Evolutionary conservation across 2,113 vertebrate genomes (phyloP), one percentile per base, ranked within the genome.

Genomic region (Mobula hypostoma): DNA sequence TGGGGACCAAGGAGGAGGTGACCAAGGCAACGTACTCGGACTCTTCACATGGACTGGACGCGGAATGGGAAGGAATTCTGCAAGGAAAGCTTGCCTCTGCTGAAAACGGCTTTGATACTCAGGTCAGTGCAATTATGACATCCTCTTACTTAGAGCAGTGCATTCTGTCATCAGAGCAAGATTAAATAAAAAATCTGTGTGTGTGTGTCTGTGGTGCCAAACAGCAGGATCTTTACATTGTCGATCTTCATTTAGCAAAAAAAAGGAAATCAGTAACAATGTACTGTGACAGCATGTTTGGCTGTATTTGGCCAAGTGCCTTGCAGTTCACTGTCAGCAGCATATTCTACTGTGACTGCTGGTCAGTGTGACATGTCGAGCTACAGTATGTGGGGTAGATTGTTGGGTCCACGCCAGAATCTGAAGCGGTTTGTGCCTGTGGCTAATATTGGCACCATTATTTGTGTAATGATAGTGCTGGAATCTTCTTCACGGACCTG

Each of bases 41-140:
- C 96, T 96, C 97, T 58, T 95, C 97, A 7, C 95, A 94, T 8
- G 97, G 96, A 21, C 96, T 96, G 79, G 96, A 97, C 70, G 96
- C 94, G 0, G 70, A 74, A 93, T 97, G 96, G 95, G 96, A 97
- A 48, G 97, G 96, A 94, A 95, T 95, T 83, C 95, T 94, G 56
- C 95, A 96, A 36, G 96, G 96, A 95, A 96, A 96, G 94, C 95
- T 95, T 68, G 94, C 96, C 94, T 96, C 94, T 0, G 94, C 95
- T 76, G 97, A 98, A 94, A 96, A 96, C 79, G 97, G 96, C 95
- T 97, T 97, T 95, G 97, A 98, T 95, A 96, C 98, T 48, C 98
- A 99, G 98, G 98, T 99, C 95, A 98, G 98, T 94, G 94, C 91
- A 76, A 61, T 68, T 8, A 68, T 76, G 7, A 29, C 68, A 14